These are phyloP conservation scores for Sebastes fasciatus DNA, from an alignment of 2,113 vertebrate species.

Conservation along the genomic window DNA sequence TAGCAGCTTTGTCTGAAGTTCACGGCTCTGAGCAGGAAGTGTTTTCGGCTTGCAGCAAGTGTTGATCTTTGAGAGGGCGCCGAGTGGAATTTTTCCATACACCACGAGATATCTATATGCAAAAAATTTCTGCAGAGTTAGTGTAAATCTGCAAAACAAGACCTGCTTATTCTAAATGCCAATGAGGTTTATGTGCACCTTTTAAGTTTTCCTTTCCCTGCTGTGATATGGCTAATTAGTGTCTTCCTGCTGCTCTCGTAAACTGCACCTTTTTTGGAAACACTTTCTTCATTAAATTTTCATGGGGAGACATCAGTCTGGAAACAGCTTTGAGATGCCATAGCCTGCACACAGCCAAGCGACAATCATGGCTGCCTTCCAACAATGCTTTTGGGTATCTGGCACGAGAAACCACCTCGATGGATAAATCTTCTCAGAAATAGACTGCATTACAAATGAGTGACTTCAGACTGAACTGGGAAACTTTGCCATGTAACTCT, in stretches of 20 bases:
- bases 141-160: conserved; percentile 62
- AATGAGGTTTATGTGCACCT: conserved; percentile 60
- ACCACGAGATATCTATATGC: conserved; percentile 19
- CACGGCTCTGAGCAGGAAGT: conserved; percentile 52
- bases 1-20: conserved; percentile 49
- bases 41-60: conserved; percentile 38
- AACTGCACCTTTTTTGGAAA: conserved; percentile 73
- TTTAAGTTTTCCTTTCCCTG: conserved; percentile 61
- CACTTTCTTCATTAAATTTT: conserved; percentile 73
- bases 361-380: conserved; percentile 80
- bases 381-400: conserved; percentile 90
- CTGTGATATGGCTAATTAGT: conserved; percentile 75
- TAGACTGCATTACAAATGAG: conserved; percentile 69
- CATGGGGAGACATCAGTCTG: conserved; percentile 77
- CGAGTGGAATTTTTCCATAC: conserved; percentile 41
- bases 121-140: conserved; percentile 18
- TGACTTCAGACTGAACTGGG: conserved; percentile 72
- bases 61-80: conserved; percentile 33
- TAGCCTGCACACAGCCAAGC: conserved; percentile 68
- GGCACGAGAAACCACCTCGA: conserved; percentile 78
- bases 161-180: conserved; percentile 49
- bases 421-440: conserved; percentile 78
- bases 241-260: conserved; percentile 61
- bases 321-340: conserved; percentile 75
- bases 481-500: conserved; percentile 69